phyloP scores from a whole-genome alignment of 2,888 invertebrate genomes.

The Hyposoter didymator region DNA sequence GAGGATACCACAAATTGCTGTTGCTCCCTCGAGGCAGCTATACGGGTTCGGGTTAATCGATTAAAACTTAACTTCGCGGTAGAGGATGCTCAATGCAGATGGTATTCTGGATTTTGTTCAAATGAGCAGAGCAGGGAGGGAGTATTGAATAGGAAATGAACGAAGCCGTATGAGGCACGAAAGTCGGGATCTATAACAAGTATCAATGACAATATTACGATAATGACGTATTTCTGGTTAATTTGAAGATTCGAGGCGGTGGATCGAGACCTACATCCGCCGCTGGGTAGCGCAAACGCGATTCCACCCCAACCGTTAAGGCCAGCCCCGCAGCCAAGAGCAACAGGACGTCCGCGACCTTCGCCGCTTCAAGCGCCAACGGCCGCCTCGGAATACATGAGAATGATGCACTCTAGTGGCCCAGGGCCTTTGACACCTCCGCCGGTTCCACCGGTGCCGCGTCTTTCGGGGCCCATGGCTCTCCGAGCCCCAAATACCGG shows the following conservation, averaged over 20 bases:
- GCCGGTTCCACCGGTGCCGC: conserved; percentile 72
- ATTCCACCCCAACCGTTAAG: conserved; percentile 89
- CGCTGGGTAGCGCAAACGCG: conserved; percentile 75
- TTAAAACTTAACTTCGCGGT: background rate
- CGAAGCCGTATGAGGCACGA: background rate
- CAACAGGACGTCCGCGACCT: conserved; percentile 80
- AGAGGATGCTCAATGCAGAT: background rate
- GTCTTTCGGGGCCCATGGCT: conserved; percentile 57
- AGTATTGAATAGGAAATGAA: background rate
- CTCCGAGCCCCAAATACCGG: conserved; percentile 8
- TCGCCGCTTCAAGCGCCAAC: conserved; percentile 79
- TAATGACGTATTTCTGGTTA: background rate
- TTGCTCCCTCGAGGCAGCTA: background rate
- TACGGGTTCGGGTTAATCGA: conserved; percentile 2
- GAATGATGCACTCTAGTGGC: conserved; percentile 78
- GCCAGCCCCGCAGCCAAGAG: conserved; percentile 85
- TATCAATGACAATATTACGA: background rate
- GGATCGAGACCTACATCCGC: conserved; percentile 81
- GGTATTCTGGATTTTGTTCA: background rate
- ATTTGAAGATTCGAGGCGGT: conserved; percentile 81
- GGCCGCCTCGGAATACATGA: conserved; percentile 76
- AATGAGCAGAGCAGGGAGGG: background rate
- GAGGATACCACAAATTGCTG: conserved; percentile 6
- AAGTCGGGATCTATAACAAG: background rate
- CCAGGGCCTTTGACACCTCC: conserved; percentile 81